phyloP scores from a whole-genome alignment of 1,140 invertebrate genomes.

The Solen grandis region DNA sequence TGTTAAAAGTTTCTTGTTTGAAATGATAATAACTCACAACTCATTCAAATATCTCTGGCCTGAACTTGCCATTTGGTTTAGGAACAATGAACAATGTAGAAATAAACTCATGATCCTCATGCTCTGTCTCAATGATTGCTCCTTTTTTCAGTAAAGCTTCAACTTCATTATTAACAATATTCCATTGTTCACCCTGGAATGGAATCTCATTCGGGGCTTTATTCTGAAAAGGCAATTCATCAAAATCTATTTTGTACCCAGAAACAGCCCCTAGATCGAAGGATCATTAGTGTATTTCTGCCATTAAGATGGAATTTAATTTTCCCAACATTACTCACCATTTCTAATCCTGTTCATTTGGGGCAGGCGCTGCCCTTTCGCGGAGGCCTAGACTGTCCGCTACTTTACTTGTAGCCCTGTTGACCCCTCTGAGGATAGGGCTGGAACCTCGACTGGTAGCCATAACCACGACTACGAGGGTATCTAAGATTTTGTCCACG shows the following conservation, averaged over 20 bases:
- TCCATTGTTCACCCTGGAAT: conserved; percentile 5
- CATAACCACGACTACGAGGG: neutral
- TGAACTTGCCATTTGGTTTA: too few species aligned
- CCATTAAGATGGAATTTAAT: conserved; percentile 1
- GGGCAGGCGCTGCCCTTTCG: conserved; percentile 4
- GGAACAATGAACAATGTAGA: too few species aligned
- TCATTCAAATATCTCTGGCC: too few species aligned
- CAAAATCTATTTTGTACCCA: conserved; percentile 40
- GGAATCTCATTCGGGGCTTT: too few species aligned
- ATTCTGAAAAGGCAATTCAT: conserved; percentile 19
- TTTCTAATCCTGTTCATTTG: conserved; percentile 16
- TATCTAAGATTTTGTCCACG: conserved; percentile 1
- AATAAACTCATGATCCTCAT: neutral
- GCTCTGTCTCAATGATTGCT: conserved; percentile 10
- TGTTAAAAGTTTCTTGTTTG: too few species aligned
- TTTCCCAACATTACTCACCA: conserved; percentile 20
- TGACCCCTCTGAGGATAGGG: too few species aligned
- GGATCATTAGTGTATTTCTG: conserved; percentile 21
- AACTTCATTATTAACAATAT: conserved; percentile 25
- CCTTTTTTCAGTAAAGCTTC: conserved; percentile 18
- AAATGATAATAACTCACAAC: too few species aligned
- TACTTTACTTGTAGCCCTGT: too few species aligned
- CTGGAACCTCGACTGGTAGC: neutral
- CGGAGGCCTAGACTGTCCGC: neutral
- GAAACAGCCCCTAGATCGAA: conserved; percentile 19